Percentiles rank a stretch among this genome's conserved stretches.
phyloP scores from a whole-genome alignment of 2,113 vertebrate genomes.

The Colaptes auratus region DNA sequence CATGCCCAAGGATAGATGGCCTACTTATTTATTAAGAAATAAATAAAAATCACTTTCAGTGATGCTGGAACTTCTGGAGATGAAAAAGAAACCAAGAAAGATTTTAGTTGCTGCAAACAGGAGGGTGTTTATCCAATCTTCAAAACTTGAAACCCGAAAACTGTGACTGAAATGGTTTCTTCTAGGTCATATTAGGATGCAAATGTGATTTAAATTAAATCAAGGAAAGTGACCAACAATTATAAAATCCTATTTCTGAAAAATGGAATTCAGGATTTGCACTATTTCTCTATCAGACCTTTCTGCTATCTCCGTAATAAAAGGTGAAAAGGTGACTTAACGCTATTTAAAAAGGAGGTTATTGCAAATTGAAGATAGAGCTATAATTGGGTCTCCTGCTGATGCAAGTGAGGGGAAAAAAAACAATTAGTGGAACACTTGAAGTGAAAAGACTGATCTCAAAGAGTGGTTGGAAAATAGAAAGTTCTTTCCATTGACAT shows the following conservation, averaged over 20 bases:
- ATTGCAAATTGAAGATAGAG: conserved; percentile 65
- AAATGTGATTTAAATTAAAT: conserved; percentile 68
- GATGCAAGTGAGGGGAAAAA: conserved; percentile 52
- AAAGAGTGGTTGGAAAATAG: conserved; percentile 37
- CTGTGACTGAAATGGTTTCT: not conserved
- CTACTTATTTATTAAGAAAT: not conserved
- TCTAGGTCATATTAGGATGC: conserved; percentile 28
- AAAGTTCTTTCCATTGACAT: not conserved
- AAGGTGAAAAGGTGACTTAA: conserved; percentile 71
- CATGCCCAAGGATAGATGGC: not conserved
- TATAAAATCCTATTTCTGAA: conserved; percentile 56
- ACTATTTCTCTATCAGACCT: conserved; percentile 36
- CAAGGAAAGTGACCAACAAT: conserved; percentile 57
- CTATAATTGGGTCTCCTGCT: conserved; percentile 74
- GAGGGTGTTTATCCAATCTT: not conserved
- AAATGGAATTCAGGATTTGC: conserved; percentile 43
- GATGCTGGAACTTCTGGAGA: not conserved
- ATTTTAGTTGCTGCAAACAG: not conserved
- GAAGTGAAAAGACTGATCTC: conserved; percentile 56
- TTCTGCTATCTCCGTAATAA: conserved; percentile 51
- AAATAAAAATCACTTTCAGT: not conserved
- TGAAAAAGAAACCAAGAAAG: not conserved
- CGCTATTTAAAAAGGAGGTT: conserved; percentile 68
- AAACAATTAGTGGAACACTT: conserved; percentile 70
- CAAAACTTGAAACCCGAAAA: not conserved